Percentiles rank a stretch among this genome's conserved stretches.
phyloP scores from a whole-genome alignment of 2,113 vertebrate species.

The Sceloporus tristichus region DNA sequence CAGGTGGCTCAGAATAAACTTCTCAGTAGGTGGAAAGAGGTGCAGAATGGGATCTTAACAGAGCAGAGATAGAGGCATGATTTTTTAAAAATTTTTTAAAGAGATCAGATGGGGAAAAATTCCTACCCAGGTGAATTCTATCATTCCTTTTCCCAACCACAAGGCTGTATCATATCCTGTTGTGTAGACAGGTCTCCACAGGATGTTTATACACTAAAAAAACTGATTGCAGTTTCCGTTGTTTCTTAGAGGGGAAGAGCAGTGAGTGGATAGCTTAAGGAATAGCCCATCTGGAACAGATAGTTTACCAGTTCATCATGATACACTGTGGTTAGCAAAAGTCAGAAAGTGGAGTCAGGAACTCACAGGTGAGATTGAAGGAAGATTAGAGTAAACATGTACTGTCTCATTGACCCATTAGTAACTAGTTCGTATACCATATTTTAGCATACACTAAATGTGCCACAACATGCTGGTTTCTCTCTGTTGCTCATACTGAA shows the following conservation, averaged over 20 bases:
- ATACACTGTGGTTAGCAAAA: constrained; percentile 5
- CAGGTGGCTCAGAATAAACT: background rate
- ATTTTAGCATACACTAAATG: background rate
- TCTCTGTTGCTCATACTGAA: background rate
- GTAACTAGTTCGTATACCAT: too few relatives aligned
- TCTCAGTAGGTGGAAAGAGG: background rate
- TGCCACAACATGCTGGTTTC: too few relatives aligned
- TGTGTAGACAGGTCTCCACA: background rate
- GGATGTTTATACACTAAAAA: background rate
- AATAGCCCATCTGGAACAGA: too few relatives aligned
- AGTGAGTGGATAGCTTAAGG: background rate
- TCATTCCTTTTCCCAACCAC: background rate
- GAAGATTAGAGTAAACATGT: background rate
- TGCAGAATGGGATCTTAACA: background rate
- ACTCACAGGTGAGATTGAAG: background rate
- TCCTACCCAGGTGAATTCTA: background rate
- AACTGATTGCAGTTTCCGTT: background rate
- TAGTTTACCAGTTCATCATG: background rate
- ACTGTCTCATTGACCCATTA: background rate
- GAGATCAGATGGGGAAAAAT: background rate
- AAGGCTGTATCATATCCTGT: background rate
- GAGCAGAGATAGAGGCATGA: background rate
- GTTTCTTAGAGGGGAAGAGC: background rate
- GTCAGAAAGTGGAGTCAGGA: background rate
- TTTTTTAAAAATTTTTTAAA: background rate